Conservation (phyloP, 2,113 vertebrate genomes). For the Cynoglossus semilaevis region DNA sequence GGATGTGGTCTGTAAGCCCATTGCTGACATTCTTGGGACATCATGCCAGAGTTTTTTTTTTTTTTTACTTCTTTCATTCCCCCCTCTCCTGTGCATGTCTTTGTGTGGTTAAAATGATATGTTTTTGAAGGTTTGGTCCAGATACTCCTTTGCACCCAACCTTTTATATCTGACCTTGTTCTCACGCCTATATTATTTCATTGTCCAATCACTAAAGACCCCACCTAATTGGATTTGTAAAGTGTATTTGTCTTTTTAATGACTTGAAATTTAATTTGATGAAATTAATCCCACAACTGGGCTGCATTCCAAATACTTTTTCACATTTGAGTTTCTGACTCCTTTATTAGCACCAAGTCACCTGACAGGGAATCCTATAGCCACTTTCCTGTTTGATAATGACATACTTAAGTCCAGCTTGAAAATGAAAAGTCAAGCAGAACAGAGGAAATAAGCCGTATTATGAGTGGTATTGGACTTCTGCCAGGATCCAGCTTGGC, state of each 20-base stretch:
- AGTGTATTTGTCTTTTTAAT: slow-evolving; percentile 36
- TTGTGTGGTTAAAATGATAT: slow-evolving; percentile 58
- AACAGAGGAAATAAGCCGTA: slow-evolving; percentile 31
- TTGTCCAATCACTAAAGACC: slow-evolving; percentile 30
- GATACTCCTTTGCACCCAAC: slow-evolving; percentile 39
- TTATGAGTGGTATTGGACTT: slow-evolving; percentile 31
- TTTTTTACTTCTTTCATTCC: slow-evolving; percentile 45
- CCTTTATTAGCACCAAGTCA: slow-evolving; percentile 22
- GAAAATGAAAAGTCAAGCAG: slow-evolving; percentile 26
- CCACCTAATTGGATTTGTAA: slow-evolving; percentile 51
- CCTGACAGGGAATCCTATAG: slow-evolving; percentile 41
- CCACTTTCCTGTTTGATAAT: slow-evolving; percentile 46
- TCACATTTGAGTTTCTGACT: slow-evolving; percentile 26
- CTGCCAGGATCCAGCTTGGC: slow-evolving; percentile 41
- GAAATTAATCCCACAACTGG: slow-evolving; percentile 52
- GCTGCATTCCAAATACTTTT: slow-evolving; percentile 40
- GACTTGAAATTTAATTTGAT: slow-evolving; percentile 55
- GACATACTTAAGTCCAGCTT: slow-evolving; percentile 28
- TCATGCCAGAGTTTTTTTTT: slow-evolving; percentile 65
- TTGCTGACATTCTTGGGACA: slow-evolving; percentile 72
- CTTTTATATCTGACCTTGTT: slow-evolving; percentile 27
- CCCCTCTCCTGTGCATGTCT: slow-evolving; percentile 48
- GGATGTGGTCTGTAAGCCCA: slow-evolving; percentile 73
- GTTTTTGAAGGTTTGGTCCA: slow-evolving; percentile 51
- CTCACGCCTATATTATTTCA: slow-evolving; percentile 40